Evolutionary conservation across 2,888 invertebrate species (phyloP).

Genomic region (Proisotoma minuta): DNA sequence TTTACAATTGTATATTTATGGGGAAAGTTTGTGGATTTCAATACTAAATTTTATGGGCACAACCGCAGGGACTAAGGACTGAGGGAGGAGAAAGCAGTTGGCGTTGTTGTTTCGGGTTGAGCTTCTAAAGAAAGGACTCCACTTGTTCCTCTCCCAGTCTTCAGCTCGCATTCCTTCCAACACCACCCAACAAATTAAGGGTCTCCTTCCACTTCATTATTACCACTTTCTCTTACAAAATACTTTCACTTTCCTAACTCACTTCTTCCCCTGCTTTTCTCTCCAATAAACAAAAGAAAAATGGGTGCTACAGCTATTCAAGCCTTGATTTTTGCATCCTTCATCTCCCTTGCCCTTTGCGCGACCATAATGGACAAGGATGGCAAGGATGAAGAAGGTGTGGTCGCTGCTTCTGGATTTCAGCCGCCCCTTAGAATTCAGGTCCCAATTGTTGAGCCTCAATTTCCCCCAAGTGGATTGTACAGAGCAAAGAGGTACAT

Average conservation of each 20-base stretch:
- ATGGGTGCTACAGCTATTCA: conserved; percentile 17
- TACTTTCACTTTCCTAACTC: background rate
- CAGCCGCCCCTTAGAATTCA: background rate
- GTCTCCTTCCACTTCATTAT: background rate
- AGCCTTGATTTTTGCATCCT: conserved; percentile 7
- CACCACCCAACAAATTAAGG: background rate
- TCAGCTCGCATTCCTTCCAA: background rate
- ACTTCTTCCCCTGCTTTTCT: background rate
- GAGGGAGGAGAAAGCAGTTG: too few species aligned
- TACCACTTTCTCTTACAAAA: background rate
- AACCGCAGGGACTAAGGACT: too few species aligned
- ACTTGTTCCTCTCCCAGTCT: background rate
- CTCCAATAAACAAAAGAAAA: background rate
- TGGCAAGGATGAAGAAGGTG: background rate
- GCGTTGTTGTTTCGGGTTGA: too few species aligned
- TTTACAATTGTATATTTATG: too few species aligned
- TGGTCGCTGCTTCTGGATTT: background rate
- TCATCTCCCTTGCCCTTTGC: conserved; percentile 18
- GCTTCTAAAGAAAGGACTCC: background rate
- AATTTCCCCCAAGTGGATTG: conserved; percentile 15
- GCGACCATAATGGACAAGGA: conserved; percentile 12
- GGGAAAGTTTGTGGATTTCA: too few species aligned
- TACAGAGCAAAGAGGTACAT: conserved; percentile 29
- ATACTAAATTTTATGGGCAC: too few species aligned
- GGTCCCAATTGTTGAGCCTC: conserved; percentile 22